Percentiles rank a stretch among this genome's conserved stretches.
Evolutionary conservation across 2,888 invertebrate genomes (phyloP).

Genomic region (Lacanobia wlatinum): DNA sequence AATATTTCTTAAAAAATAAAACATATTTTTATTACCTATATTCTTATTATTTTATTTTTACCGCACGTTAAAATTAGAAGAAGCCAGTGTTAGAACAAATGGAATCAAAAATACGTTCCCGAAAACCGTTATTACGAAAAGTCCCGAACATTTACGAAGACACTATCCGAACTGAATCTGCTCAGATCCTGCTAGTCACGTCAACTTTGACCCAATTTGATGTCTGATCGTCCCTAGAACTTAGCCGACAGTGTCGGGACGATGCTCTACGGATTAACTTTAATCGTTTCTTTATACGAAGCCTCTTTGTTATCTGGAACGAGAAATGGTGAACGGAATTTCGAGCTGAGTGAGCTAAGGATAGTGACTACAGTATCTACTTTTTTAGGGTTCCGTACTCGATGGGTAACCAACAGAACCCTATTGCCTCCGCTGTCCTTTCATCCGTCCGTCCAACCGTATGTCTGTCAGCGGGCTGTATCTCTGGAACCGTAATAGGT

Average conservation of each 20-base stretch:
- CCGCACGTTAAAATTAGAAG: neutral
- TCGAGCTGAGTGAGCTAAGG: neutral
- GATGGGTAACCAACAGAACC: no score
- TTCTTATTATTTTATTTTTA: no score
- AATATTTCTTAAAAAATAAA: no score
- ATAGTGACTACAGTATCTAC: neutral
- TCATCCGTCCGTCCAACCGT: no score
- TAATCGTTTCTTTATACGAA: constrained; percentile 18
- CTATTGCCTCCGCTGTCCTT: no score
- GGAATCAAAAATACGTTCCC: neutral
- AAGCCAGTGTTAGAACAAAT: neutral
- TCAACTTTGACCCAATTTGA: constrained; percentile 39
- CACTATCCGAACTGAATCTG: neutral
- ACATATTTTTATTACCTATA: no score
- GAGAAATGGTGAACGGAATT: neutral
- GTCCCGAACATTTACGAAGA: neutral
- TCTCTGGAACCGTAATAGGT: no score
- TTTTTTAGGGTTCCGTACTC: neutral
- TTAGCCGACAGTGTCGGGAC: constrained; percentile 27
- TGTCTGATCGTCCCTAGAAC: constrained; percentile 4
- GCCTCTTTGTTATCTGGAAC: constrained; percentile 5
- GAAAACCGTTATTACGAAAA: neutral
- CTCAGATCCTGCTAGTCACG: constrained; percentile 12
- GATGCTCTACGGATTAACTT: constrained; percentile 21
- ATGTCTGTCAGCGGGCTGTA: no score